A percentile compares a stretch with the other conserved stretches of the same genome.
Conservation (phyloP, 2,888 invertebrate genomes). For the Drosophila quinaria region DNA sequence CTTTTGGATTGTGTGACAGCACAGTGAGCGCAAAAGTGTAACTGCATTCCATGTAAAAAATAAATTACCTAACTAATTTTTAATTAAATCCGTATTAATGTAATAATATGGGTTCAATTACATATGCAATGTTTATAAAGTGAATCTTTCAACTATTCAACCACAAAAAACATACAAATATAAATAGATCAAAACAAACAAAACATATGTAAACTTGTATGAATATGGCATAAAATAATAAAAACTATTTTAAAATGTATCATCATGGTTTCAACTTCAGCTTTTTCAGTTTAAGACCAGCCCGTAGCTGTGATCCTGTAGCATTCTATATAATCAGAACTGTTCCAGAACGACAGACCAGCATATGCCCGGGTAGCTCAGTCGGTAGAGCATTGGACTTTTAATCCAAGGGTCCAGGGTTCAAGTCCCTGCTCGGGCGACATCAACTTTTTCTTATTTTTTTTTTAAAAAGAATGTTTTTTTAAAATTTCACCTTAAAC, state of each 20-base stretch:
- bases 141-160: conserved; percentile 60
- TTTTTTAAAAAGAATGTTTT: background rate
- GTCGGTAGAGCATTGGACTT: conserved; percentile 86
- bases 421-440: conserved; percentile 86
- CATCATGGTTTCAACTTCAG: background rate
- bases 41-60: conserved; percentile 86
- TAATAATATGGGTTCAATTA: conserved; percentile 60
- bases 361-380: conserved; percentile 85
- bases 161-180: conserved; percentile 65
- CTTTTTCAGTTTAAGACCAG: background rate
- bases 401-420: conserved; percentile 86
- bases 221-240: conserved; percentile 77
- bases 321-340: conserved; percentile 7
- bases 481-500: no score
- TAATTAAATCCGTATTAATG: conserved; percentile 64
- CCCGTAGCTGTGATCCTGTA: conserved; percentile 21
- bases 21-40: conserved; percentile 62
- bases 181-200: conserved; percentile 65
- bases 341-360: background rate
- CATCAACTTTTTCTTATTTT: conserved; percentile 43
- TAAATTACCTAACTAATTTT: conserved; percentile 70
- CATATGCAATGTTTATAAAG: conserved; percentile 55
- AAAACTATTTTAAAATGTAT: conserved; percentile 79
- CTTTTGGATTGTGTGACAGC: conserved; percentile 48
- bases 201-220: conserved; percentile 75